Evolutionary conservation across 2,113 vertebrate genomes (phyloP).

Genomic region (Upupa epops): DNA sequence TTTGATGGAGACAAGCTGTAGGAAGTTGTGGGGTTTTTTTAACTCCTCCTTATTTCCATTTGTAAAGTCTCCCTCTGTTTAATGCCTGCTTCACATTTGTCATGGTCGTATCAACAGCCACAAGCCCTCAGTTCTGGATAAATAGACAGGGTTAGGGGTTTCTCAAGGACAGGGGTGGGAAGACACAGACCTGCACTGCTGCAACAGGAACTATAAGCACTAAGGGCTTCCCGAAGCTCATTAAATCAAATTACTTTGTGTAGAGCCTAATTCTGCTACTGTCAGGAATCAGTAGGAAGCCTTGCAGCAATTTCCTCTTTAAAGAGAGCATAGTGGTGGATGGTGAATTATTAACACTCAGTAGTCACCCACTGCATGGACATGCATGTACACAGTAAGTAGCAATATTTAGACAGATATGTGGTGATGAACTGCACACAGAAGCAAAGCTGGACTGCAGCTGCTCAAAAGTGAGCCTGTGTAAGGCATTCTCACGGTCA

Average conservation of each 20-base stretch:
- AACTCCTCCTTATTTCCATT: background rate
- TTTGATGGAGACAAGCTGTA: background rate
- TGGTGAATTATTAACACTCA: background rate
- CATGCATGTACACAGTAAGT: background rate
- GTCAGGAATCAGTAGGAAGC: background rate
- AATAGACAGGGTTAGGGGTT: background rate
- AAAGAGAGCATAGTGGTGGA: rapidly evolving
- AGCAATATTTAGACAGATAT: background rate
- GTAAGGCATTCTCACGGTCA: background rate
- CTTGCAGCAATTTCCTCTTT: background rate
- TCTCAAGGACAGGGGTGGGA: background rate
- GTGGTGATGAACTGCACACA: background rate
- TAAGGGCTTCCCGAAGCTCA: background rate
- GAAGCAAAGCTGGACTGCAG: background rate
- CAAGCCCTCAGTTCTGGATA: background rate
- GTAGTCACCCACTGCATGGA: too few species aligned
- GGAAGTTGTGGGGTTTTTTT: background rate
- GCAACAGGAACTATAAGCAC: background rate
- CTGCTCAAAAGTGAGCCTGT: background rate
- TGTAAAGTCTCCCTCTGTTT: background rate
- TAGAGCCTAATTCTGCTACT: background rate
- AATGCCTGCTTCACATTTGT: background rate
- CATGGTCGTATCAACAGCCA: background rate
- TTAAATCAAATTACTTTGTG: background rate
- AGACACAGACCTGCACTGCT: background rate